A percentile compares a stretch with the other conserved stretches of the same genome.
Conservation (phyloP, 2,113 vertebrate genomes). For the Callospermophilus lateralis region DNA sequence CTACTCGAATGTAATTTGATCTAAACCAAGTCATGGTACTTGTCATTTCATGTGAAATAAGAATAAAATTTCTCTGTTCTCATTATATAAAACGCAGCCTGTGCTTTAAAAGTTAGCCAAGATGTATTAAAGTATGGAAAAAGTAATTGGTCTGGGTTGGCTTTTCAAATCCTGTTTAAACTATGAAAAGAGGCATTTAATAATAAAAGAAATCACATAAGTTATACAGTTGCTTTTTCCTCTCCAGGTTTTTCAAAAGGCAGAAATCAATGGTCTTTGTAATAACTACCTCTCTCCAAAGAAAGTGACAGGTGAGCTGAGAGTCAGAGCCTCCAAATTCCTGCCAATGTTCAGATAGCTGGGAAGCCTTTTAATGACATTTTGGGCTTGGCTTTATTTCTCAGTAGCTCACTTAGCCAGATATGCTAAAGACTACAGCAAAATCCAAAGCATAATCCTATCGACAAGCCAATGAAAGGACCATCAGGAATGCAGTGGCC, state of each 20-base stretch:
- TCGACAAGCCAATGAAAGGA: neutral
- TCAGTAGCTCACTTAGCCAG: neutral
- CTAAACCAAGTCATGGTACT: neutral
- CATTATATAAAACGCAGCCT: conserved; percentile 33
- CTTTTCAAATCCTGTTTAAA: conserved; percentile 61
- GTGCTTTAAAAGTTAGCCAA: conserved; percentile 38
- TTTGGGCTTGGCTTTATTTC: neutral
- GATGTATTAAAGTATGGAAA: neutral
- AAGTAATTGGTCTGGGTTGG: conserved; percentile 13
- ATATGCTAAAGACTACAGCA: neutral
- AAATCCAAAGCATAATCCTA: neutral
- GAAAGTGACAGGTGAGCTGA: neutral
- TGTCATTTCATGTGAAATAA: neutral
- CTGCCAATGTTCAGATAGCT: neutral
- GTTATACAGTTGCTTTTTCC: neutral
- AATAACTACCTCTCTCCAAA: conserved; percentile 30
- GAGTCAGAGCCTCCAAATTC: neutral
- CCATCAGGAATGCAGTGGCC: neutral
- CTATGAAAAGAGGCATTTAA: conserved; percentile 52
- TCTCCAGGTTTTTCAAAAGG: neutral
- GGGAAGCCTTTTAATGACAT: neutral
- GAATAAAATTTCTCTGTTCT: conserved; percentile 21
- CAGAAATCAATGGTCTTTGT: conserved; percentile 11
- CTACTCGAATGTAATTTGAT: conserved; percentile 8
- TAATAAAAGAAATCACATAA: neutral